Percentiles rank a stretch among this genome's conserved stretches.
phyloP scores from a whole-genome alignment of 2,797 vertebrate species.

The Pogoniulus pusillus region DNA sequence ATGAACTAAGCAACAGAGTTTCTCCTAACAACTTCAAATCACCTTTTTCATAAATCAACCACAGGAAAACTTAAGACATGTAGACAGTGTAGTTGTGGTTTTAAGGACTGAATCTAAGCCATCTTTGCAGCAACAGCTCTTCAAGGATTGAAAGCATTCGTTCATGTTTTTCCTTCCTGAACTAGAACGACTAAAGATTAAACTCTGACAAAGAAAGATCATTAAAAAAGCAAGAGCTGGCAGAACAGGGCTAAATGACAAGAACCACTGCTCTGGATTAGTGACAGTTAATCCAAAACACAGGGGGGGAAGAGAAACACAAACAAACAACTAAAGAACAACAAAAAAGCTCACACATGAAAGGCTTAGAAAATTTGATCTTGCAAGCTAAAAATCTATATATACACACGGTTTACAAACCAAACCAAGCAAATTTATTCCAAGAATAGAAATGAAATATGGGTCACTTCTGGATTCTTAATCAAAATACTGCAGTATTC shows the following conservation, averaged over 20 bases:
- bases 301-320: background rate
- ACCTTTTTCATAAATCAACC: background rate
- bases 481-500: conserved; percentile 36
- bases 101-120: background rate
- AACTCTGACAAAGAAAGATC: background rate
- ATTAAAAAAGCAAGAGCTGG: conserved; percentile 11
- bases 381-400: conserved; percentile 7
- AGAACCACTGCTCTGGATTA: conserved; percentile 35
- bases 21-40: background rate
- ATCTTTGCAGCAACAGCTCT: background rate
- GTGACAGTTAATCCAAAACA: conserved; percentile 32
- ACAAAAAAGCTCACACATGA: no score
- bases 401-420: conserved; percentile 47
- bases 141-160: background rate
- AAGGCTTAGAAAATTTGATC: conserved; percentile 50
- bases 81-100: background rate
- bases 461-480: conserved; percentile 53
- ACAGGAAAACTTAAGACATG: background rate
- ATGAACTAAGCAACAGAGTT: background rate
- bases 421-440: conserved; percentile 45
- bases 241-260: conserved; percentile 35
- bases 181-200: conserved; percentile 26
- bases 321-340: no score
- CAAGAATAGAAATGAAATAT: conserved; percentile 50
- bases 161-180: background rate